Evolutionary conservation across 2,113 vertebrate species (phyloP).

Genomic region (Ciconia maguari): DNA sequence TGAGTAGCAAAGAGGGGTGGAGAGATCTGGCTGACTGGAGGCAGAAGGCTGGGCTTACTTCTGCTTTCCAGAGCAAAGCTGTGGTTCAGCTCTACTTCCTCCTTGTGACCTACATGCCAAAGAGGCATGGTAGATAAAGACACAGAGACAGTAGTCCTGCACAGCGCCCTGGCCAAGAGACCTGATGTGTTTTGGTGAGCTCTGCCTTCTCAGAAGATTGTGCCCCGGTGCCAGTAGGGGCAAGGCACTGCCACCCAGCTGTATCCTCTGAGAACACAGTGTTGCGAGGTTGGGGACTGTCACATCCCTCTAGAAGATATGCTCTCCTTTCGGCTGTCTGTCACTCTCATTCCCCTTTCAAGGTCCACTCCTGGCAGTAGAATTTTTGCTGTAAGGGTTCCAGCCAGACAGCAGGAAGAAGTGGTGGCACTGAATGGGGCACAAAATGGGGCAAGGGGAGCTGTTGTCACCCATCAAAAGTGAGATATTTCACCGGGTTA

Average conservation of each 20-base stretch:
- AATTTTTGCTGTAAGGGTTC: neutral
- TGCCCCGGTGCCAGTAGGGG: neutral
- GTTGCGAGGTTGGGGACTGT: neutral
- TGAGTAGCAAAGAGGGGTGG: neutral
- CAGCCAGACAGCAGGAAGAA: neutral
- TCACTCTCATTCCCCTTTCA: neutral
- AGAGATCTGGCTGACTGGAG: neutral
- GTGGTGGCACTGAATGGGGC: neutral
- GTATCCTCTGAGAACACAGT: fast-evolving
- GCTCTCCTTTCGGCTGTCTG: neutral
- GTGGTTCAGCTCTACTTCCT: slow-evolving; percentile 60
- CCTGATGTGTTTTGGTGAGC: neutral
- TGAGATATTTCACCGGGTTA: neutral
- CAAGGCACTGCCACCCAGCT: fast-evolving
- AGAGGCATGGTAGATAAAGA: neutral
- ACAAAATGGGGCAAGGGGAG: neutral
- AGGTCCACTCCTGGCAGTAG: fast-evolving
- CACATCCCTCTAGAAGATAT: neutral
- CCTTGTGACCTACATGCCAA: slow-evolving; percentile 17
- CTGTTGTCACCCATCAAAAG: neutral
- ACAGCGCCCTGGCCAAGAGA: neutral
- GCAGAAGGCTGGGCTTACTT: slow-evolving; percentile 47
- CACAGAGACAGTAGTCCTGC: neutral
- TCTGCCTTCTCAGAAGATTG: neutral
- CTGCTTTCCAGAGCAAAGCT: slow-evolving; percentile 58